Percentiles rank a stretch among this genome's conserved stretches.
These are phyloP conservation scores for Iphiclides podalirius DNA, from an alignment of 2,888 invertebrate genomes.

Conservation along the genomic window DNA sequence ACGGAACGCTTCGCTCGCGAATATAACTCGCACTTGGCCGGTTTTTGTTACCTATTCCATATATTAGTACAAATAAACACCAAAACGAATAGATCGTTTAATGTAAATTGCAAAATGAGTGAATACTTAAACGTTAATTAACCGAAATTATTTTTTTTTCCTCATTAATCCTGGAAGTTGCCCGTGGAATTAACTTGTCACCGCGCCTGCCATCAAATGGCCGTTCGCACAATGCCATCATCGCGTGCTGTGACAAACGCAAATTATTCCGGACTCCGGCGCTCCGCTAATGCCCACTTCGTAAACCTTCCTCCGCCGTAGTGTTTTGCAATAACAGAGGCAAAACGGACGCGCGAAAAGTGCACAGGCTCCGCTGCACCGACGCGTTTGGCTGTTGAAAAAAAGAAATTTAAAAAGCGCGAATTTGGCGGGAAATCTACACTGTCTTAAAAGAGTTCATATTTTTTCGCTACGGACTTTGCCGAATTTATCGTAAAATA, in stretches of 20 bases:
- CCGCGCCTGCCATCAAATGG: neutral
- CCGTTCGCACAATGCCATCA: slow-evolving; percentile 1
- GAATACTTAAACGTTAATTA: too few relatives aligned
- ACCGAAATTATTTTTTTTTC: too few relatives aligned
- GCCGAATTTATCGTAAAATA: too few relatives aligned
- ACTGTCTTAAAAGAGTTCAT: too few relatives aligned
- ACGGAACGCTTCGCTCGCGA: too few relatives aligned
- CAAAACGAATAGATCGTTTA: too few relatives aligned
- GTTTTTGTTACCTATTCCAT: too few relatives aligned
- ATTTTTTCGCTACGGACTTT: too few relatives aligned
- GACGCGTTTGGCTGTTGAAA: neutral
- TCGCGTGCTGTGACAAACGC: slow-evolving; percentile 11
- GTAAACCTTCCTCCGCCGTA: slow-evolving; percentile 6
- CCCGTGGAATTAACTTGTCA: neutral
- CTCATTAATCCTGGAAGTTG: too few relatives aligned
- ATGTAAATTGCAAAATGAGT: too few relatives aligned
- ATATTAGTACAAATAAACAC: too few relatives aligned
- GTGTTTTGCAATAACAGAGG: slow-evolving; percentile 18
- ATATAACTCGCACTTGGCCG: too few relatives aligned
- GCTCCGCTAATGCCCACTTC: neutral
- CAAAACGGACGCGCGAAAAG: slow-evolving; percentile 12
- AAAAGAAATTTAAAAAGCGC: slow-evolving; percentile 5
- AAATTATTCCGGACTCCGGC: slow-evolving; percentile 9
- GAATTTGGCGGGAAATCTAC: slow-evolving; percentile 13
- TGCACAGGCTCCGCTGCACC: neutral